Percentiles rank a stretch among this genome's conserved stretches.
Conservation (phyloP, 2,888 invertebrate genomes). For the Eupithecia inturbata region DNA sequence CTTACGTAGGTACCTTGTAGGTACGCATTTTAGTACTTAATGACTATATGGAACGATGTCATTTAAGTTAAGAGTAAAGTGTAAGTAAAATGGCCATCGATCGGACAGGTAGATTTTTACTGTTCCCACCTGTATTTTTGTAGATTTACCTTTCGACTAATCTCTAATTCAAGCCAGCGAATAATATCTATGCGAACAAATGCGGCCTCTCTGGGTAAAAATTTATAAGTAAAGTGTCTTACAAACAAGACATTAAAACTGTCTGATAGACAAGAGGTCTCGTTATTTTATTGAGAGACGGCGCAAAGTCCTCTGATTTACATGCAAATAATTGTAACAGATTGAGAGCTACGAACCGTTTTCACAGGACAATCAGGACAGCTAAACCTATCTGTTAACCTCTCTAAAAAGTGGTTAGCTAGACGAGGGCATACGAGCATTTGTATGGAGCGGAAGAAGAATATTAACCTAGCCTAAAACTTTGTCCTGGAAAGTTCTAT, state of each 20-base stretch:
- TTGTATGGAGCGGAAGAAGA: neutral
- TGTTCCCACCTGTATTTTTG: too few relatives aligned
- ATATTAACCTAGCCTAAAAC: too few relatives aligned
- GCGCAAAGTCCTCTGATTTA: slow-evolving; percentile 67
- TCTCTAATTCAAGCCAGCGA: neutral
- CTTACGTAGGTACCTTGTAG: too few relatives aligned
- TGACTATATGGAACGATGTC: too few relatives aligned
- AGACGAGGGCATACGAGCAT: neutral
- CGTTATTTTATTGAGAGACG: slow-evolving; percentile 54
- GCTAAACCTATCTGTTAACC: slow-evolving; percentile 3
- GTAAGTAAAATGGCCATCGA: neutral
- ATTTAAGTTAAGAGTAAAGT: neutral
- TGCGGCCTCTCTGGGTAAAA: neutral
- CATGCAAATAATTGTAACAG: slow-evolving; percentile 79
- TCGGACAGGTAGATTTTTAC: too few relatives aligned
- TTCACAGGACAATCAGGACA: slow-evolving; percentile 9
- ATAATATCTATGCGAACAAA: neutral
- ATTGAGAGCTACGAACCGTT: slow-evolving; percentile 56
- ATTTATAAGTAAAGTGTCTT: neutral
- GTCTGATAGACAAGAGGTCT: slow-evolving; percentile 49
- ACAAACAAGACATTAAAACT: slow-evolving; percentile 5
- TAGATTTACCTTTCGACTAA: neutral
- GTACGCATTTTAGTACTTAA: too few relatives aligned
- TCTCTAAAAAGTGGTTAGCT: neutral
- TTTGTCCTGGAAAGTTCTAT: neutral